These are phyloP conservation scores for Paramacrobiotus metropolitanus DNA, from an alignment of 1,140 invertebrate species.

Conservation along the genomic window DNA sequence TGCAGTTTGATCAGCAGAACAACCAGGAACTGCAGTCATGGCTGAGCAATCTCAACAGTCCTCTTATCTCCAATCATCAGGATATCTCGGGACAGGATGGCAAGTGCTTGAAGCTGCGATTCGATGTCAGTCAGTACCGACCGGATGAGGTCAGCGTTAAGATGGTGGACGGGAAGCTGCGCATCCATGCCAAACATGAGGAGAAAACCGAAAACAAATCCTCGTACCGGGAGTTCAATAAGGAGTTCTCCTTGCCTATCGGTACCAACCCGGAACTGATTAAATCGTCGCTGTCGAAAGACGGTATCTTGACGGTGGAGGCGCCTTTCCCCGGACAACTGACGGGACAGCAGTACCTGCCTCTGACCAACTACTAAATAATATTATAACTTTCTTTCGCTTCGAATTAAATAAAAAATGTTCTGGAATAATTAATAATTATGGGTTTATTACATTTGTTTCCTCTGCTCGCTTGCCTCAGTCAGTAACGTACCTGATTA, in stretches of 20 bases:
- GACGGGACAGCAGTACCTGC: neutral
- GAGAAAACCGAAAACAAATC: constrained; percentile 22
- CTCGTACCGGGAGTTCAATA: constrained; percentile 25
- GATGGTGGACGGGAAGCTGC: constrained; percentile 77
- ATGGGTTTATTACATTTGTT: too few relatives aligned
- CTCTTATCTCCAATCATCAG: neutral
- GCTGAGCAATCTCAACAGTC: neutral
- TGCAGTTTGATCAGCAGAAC: neutral
- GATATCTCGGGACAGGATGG: constrained; percentile 35
- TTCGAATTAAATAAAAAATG: too few relatives aligned
- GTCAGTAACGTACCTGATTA: too few relatives aligned
- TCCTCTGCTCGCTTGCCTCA: too few relatives aligned
- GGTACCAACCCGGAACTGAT: constrained; percentile 25
- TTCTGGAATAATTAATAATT: too few relatives aligned
- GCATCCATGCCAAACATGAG: constrained; percentile 23
- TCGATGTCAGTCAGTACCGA: constrained; percentile 77
- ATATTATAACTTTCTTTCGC: too few relatives aligned
- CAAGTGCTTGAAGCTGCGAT: constrained; percentile 64
- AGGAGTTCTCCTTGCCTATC: constrained; percentile 24
- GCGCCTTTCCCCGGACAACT: constrained; percentile 19
- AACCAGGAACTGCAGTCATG: neutral
- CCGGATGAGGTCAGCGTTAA: constrained; percentile 89
- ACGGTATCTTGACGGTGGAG: constrained; percentile 24
- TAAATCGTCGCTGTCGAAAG: constrained; percentile 22
- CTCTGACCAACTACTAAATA: neutral